phyloP scores from a whole-genome alignment of 2,113 vertebrate genomes.

The Protobothrops flavoviridis region DNA sequence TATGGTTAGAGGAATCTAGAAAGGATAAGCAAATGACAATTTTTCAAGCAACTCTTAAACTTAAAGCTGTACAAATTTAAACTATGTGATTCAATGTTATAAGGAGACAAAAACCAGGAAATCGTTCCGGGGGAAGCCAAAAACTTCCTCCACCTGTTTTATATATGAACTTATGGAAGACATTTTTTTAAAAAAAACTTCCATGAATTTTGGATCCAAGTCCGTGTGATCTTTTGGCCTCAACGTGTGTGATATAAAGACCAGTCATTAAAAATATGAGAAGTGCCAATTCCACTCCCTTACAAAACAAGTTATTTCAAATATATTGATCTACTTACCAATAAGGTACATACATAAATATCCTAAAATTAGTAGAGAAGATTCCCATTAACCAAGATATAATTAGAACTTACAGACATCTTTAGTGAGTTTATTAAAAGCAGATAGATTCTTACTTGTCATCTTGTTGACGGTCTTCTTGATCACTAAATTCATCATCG shows the following conservation, averaged over 20 bases:
- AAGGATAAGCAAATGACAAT: background rate
- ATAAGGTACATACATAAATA: slow-evolving; percentile 49
- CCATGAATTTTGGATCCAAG: background rate
- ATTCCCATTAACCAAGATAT: background rate
- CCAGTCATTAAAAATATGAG: background rate
- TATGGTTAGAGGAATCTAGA: background rate
- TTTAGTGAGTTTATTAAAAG: slow-evolving; percentile 9
- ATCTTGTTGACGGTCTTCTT: slow-evolving; percentile 86
- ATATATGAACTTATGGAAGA: background rate
- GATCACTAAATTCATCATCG: slow-evolving; percentile 93
- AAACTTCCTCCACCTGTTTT: background rate
- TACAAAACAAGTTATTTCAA: background rate
- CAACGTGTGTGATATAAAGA: background rate
- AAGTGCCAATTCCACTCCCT: background rate
- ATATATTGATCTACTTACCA: slow-evolving; percentile 36
- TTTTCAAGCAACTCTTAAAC: background rate
- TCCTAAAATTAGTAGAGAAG: slow-evolving; percentile 37
- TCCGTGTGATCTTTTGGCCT: slow-evolving; percentile 14
- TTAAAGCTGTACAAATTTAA: background rate
- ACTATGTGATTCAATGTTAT: background rate
- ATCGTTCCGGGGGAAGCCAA: background rate
- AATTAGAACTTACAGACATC: background rate
- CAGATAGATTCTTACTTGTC: slow-evolving; percentile 81
- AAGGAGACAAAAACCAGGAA: background rate
- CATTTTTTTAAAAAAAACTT: background rate